Base-by-base conservation (phyloP, 2,113 vertebrate species). In the Tachuris rubrigastra region DNA sequence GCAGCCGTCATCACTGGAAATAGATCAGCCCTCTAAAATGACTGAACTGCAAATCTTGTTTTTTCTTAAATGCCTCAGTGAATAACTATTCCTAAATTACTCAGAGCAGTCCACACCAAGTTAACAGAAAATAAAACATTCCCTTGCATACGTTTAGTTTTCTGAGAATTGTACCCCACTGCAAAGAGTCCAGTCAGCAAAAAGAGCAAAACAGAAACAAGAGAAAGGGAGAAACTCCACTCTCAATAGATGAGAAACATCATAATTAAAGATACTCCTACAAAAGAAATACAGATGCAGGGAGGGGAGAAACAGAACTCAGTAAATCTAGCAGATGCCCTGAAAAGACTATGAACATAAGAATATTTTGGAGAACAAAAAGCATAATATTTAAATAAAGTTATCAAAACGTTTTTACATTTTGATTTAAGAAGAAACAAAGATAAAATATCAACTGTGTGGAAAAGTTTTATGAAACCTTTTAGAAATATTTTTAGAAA, bases 1-100 rank as follows among this genome's bases (percentile, higher is more conserved):
- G 37, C n/a, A 90, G 90, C 94, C 15, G 0, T 30, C 91, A 67
- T 84, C 72, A 93, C 88, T 90, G 69, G 83, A 96, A 96, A 97
- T 63, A 94, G 88, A 96, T 88, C 83, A 90, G 85, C 19, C 25
- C 39, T 92, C 77, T 88, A 89, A 82, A 68, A 90, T 89, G 35
- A 59, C 58, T 42, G 90, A 60, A 94, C 60, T 46, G 65, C 12
- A 74, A 95, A 94, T 20, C 15, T 24, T 44, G 28, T 78, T 92
- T 93, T 58, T 44, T n/a, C 69, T 90, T 67, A 85, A 91, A 56
- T 76, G 28, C 23, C 46, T 67, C 53, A n/a, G 44, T 55, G 82
- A 28, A n/a, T 47, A 55, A 47, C 46, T 80, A 65, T 41, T 49
- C 22, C 28, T 74, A 84, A 93, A 77, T 67, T 92, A 87, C 77